These are phyloP conservation scores for Ophraella communa DNA, from an alignment of 2,888 invertebrate genomes.

Conservation along the genomic window DNA sequence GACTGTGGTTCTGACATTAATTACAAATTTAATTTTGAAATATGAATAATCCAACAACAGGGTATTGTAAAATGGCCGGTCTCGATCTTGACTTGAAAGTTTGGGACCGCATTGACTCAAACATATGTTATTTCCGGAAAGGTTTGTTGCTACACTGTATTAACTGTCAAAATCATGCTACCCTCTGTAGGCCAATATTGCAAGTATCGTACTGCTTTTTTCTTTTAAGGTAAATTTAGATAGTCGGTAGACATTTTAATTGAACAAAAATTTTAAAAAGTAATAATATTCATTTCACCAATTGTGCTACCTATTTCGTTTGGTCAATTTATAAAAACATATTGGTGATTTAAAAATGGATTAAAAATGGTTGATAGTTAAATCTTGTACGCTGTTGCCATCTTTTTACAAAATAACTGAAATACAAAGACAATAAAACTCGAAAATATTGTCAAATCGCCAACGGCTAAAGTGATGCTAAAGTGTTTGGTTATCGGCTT, in stretches of 20 bases:
- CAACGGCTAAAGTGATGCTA: too few species aligned
- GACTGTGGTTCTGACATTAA: conserved; percentile 97
- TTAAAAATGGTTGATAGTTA: too few species aligned
- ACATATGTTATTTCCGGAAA: conserved; percentile 60
- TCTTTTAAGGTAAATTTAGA: not conserved
- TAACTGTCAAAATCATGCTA: conserved; percentile 38
- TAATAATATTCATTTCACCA: too few species aligned
- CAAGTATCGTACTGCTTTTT: not conserved
- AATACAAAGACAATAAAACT: too few species aligned
- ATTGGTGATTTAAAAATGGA: too few species aligned
- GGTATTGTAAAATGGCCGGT: conserved; percentile 76
- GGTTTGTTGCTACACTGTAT: conserved; percentile 48
- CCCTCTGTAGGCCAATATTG: conserved; percentile 26
- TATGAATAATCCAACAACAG: conserved; percentile 59
- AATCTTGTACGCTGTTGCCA: too few species aligned
- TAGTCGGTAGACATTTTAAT: not conserved
- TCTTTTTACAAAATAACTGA: too few species aligned
- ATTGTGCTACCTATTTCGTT: too few species aligned
- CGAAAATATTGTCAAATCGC: too few species aligned
- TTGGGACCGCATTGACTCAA: conserved; percentile 54
- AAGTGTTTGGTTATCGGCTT: too few species aligned
- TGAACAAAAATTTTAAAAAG: too few species aligned
- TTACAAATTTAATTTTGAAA: conserved; percentile 80
- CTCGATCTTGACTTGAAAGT: conserved; percentile 52
- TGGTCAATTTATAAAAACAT: too few species aligned